Percentiles rank a stretch among this genome's conserved stretches.
These are phyloP conservation scores for Enteromius anoplus DNA, from an alignment of 2,797 vertebrate genomes.

Conservation along the genomic window DNA sequence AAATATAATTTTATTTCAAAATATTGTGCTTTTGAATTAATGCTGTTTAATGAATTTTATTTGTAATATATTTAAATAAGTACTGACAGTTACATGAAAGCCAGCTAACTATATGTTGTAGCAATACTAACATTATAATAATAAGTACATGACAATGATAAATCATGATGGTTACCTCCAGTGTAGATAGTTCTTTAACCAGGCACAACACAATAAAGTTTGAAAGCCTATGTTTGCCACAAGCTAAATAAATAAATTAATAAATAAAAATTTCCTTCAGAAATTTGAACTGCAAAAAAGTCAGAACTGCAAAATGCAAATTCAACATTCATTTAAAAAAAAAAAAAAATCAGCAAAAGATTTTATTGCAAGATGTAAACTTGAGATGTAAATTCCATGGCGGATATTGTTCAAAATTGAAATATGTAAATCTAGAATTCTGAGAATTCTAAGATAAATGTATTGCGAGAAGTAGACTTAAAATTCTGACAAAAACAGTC, in stretches of 20 bases:
- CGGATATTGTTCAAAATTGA: too few relatives aligned
- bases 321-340: too few relatives aligned
- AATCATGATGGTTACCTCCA: neutral
- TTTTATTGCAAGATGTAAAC: too few relatives aligned
- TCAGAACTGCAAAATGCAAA: too few relatives aligned
- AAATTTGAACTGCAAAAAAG: too few relatives aligned
- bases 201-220: neutral
- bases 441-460: too few relatives aligned
- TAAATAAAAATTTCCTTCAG: neutral
- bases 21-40: neutral
- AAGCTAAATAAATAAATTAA: neutral
- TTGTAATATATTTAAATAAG: neutral
- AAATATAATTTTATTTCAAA: neutral
- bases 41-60: neutral
- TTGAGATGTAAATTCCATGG: too few relatives aligned
- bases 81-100: neutral
- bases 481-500: neutral
- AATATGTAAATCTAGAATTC: too few relatives aligned
- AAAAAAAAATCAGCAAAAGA: neutral
- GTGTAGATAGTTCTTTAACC: neutral
- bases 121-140: slow-evolving; percentile 25
- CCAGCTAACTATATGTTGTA: slow-evolving; percentile 17
- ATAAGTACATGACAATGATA: neutral
- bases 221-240: neutral
- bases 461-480: too few relatives aligned